Evolutionary conservation across 2,888 invertebrate species (phyloP).

Genomic region (Schrankia costaestrigalis): DNA sequence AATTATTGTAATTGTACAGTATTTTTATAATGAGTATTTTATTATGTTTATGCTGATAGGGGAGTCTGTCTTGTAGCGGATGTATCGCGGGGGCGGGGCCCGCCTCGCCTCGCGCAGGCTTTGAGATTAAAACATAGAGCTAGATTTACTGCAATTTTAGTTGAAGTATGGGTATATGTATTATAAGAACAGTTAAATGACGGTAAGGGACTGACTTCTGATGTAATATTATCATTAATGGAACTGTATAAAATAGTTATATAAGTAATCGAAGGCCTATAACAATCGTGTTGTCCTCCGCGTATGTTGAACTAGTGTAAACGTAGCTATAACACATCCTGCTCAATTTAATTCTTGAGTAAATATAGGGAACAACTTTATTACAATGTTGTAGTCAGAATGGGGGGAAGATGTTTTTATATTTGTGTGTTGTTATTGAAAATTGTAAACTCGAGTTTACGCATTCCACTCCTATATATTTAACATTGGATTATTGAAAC

Average conservation of each 20-base stretch:
- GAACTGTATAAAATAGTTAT: slow-evolving; percentile 72
- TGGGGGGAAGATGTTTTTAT: slow-evolving; percentile 54
- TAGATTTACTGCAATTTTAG: slow-evolving; percentile 71
- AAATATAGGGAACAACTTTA: slow-evolving; percentile 60
- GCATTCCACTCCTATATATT: slow-evolving; percentile 31
- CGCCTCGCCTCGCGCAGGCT: slow-evolving; percentile 39
- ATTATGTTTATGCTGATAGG: slow-evolving; percentile 50
- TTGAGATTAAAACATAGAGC: slow-evolving; percentile 70
- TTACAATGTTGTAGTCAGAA: slow-evolving; percentile 42
- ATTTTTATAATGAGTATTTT: slow-evolving; percentile 79
- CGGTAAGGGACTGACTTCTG: slow-evolving; percentile 74
- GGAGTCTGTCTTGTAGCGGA: slow-evolving; percentile 36
- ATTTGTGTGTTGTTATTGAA: slow-evolving; percentile 17
- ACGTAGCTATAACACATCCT: slow-evolving; percentile 69
- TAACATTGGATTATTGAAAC: slow-evolving; percentile 12
- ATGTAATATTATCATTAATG: slow-evolving; percentile 73
- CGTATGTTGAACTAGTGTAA: slow-evolving; percentile 74
- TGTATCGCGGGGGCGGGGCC: slow-evolving; percentile 21
- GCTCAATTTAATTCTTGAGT: slow-evolving; percentile 76
- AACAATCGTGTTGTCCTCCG: slow-evolving; percentile 62
- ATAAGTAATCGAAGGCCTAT: slow-evolving; percentile 66
- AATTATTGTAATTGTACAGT: slow-evolving; percentile 78
- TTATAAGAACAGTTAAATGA: slow-evolving; percentile 68
- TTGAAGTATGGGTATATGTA: slow-evolving; percentile 70
- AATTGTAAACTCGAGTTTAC: slow-evolving; percentile 21